Evolutionary conservation across 2,797 vertebrate genomes (phyloP).

Genomic region (Dendrocincla fuliginosa): DNA sequence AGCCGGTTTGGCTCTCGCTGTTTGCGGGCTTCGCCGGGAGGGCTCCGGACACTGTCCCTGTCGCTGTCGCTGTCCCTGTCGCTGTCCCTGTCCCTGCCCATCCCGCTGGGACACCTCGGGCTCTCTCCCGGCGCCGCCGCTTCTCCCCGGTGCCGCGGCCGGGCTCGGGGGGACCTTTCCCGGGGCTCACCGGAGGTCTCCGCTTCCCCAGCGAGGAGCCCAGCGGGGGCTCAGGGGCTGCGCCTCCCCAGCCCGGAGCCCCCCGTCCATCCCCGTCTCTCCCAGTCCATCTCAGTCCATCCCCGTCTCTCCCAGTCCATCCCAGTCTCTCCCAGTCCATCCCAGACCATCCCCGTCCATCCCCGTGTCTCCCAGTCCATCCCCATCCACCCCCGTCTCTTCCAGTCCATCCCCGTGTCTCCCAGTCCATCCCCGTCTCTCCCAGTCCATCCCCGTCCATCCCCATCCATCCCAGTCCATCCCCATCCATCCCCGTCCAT

Average conservation of each 20-base stretch:
- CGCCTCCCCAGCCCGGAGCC: neutral
- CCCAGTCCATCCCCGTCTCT: neutral
- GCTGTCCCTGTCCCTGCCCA: neutral
- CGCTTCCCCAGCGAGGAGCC: neutral
- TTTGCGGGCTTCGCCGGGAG: neutral
- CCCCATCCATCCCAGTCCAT: too few species aligned
- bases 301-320: too few species aligned
- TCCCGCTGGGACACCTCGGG: neutral
- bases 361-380: neutral
- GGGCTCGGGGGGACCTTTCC: rapidly evolving
- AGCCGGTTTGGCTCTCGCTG: neutral
- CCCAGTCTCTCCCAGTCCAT: too few species aligned
- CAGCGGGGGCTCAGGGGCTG: neutral
- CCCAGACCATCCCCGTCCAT: neutral
- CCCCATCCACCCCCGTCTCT: neutral
- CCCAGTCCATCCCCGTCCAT: too few species aligned
- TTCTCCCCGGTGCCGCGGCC: too few species aligned
- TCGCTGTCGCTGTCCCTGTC: neutral
- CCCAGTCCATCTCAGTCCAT: too few species aligned
- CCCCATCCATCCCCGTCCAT: neutral
- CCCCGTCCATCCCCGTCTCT: neutral
- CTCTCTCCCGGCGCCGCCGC: neutral
- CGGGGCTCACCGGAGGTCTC: neutral
- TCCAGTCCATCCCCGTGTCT: too few species aligned
- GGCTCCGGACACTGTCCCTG: neutral